A percentile compares a stretch with the other conserved stretches of the same genome.
Evolutionary conservation across 2,113 vertebrate genomes (phyloP).

Genomic region (Lates calcarifer): DNA sequence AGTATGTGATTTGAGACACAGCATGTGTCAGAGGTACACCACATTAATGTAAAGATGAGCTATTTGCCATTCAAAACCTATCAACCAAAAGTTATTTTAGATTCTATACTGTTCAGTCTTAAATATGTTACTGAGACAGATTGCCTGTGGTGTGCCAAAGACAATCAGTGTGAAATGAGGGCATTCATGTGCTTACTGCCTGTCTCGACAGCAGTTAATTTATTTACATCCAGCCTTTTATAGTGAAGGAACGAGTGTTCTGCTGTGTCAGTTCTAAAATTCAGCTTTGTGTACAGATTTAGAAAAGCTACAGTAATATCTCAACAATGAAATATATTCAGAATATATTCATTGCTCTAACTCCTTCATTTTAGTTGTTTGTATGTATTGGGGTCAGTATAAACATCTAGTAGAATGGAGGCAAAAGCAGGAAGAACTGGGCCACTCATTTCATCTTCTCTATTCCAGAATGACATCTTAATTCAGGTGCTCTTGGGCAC

Average conservation of each 20-base stretch:
- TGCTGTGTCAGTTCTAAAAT: conserved; percentile 19
- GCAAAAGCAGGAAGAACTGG: conserved; percentile 9
- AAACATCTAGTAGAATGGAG: conserved; percentile 18
- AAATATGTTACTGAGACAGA: background rate
- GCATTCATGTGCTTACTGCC: conserved; percentile 1
- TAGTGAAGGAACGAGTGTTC: conserved; percentile 3
- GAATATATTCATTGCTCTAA: background rate
- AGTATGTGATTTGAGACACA: no score
- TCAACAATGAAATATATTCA: conserved; percentile 1
- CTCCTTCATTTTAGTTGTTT: conserved; percentile 8
- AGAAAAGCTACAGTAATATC: conserved; percentile 10
- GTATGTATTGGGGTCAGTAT: conserved; percentile 36
- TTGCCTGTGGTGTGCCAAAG: background rate
- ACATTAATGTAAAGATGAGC: background rate
- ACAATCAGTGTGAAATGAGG: conserved; percentile 8
- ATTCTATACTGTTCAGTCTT: background rate
- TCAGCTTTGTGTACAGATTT: conserved; percentile 11
- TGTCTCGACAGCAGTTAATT: background rate
- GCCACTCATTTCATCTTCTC: conserved; percentile 33
- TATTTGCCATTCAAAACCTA: no score
- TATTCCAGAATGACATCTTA: conserved; percentile 22
- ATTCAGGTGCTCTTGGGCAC: background rate
- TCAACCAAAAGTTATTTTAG: background rate
- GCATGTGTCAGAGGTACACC: no score
- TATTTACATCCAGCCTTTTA: conserved; percentile 35